phyloP scores from a whole-genome alignment of 2,797 vertebrate species.

The Helarctos malayanus region DNA sequence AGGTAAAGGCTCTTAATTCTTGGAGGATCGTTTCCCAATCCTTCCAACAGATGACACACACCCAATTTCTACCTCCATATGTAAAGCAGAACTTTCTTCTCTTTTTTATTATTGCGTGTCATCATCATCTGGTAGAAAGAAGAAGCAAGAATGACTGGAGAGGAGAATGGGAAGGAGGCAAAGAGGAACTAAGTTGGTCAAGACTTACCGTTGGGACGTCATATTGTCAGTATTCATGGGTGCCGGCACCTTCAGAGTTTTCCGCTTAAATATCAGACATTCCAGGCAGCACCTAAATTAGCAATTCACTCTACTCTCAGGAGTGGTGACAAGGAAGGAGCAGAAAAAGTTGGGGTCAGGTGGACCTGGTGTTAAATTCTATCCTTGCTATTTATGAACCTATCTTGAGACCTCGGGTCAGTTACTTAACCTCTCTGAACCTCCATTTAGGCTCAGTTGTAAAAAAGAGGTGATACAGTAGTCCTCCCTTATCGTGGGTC shows the following conservation, averaged over 20 bases:
- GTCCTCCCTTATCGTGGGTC: neutral
- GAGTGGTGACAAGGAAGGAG: neutral
- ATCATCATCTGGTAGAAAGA: neutral
- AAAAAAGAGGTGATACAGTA: neutral
- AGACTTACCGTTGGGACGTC: neutral
- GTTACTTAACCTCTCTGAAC: neutral
- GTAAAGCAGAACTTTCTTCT: neutral
- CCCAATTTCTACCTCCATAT: neutral
- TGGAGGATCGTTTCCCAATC: neutral
- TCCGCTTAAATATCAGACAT: neutral
- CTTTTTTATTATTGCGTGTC: neutral
- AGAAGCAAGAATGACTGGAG: neutral
- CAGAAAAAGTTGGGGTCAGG: neutral
- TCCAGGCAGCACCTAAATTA: neutral
- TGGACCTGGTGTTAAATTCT: neutral
- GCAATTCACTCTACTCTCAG: neutral
- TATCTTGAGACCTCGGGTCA: neutral
- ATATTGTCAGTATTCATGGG: accelerated
- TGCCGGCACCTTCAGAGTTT: neutral
- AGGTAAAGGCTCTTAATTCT: neutral
- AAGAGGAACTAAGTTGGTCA: neutral
- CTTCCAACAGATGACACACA: neutral
- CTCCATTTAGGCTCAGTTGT: neutral
- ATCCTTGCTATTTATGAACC: neutral
- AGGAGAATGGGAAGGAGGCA: neutral